These are phyloP conservation scores for Meloidogyne exigua DNA, from an alignment of 1,140 invertebrate genomes.

Conservation along the genomic window DNA sequence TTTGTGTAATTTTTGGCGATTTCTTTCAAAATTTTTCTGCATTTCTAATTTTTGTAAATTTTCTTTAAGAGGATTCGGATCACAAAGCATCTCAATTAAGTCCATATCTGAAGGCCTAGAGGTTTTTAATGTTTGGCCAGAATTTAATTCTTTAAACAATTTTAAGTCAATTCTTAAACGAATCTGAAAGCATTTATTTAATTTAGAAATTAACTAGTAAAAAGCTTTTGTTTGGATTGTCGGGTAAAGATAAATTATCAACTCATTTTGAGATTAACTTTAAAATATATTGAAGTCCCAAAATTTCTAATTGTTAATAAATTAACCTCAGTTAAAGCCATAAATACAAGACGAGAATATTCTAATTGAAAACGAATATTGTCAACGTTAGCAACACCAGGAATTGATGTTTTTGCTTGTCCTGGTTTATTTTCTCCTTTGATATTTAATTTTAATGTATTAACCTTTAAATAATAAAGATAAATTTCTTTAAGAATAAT, in stretches of 20 bases:
- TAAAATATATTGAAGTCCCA: too few relatives aligned
- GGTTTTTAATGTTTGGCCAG: slow-evolving; percentile 6
- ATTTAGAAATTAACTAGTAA: neutral
- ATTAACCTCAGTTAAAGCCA: slow-evolving; percentile 19
- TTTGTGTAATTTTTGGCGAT: slow-evolving; percentile 3
- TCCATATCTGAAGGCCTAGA: slow-evolving; percentile 12
- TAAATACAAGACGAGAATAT: slow-evolving; percentile 24
- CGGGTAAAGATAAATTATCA: too few relatives aligned
- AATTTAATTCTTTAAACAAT: neutral
- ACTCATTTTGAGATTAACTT: too few relatives aligned
- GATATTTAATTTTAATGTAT: slow-evolving; percentile 14
- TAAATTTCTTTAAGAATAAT: neutral
- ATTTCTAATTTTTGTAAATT: slow-evolving; percentile 13
- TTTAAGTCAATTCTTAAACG: slow-evolving; percentile 21
- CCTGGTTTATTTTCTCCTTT: slow-evolving; percentile 22
- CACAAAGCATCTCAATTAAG: slow-evolving; percentile 8
- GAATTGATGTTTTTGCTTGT: neutral
- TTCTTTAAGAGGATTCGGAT: slow-evolving; percentile 3
- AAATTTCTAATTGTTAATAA: neutral
- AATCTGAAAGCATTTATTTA: neutral
- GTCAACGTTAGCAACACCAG: neutral
- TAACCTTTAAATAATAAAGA: slow-evolving; percentile 11
- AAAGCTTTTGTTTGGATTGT: too few relatives aligned
- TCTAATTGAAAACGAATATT: slow-evolving; percentile 23
- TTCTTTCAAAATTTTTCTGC: slow-evolving; percentile 15